Evolutionary conservation across 1,140 invertebrate genomes (phyloP), one percentile per base, ranked within the genome.

Genomic region (Bombus pyrosoma): DNA sequence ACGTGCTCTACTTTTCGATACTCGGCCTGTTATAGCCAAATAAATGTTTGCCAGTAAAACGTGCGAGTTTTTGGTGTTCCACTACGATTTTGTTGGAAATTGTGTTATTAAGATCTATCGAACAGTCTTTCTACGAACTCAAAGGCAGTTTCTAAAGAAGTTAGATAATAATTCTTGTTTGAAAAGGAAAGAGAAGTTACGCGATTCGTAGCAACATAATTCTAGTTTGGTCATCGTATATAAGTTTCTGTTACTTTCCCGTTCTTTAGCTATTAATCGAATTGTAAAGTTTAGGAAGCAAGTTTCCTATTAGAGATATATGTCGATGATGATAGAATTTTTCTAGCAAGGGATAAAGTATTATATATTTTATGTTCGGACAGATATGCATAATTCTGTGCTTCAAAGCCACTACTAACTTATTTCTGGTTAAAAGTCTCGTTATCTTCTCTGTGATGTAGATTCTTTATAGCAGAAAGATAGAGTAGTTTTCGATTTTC

Each of bases 151-250:
- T 53, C 22, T 3, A 80, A 37, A 37, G 39, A 73, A 74, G 37
- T 81, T 81, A 25, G n/a, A 57, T 25, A 62, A 74, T 81, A 74
- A 81, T 62, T 81, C 80, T 81, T 25, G 47, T 37, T 39, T n/a
- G 66, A 34, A 28, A 1, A 18, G 15, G 37, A 25, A 62, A 13
- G 53, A 34, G 73, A 71, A 81, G 80, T 74, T 81, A 12, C 22
- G 3, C 78, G 68, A 72, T 59, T 39, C 37, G 22, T 12, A 18
- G 53, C 9, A 41, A 41, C 37, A 39, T 59, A 62, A 72, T 41
- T 81, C 32, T 34, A 32, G 12, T 39, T 71, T n/a, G 22, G 10
- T 10, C 68, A 47, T 71, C 68, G 57, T 72, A 39, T n/a, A 34
- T 37, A 25, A 15, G 4, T n/a, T 13, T 4, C 8, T 71, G 47